Conservation (phyloP, 2,797 vertebrate species). For the Echiichthys vipera region DNA sequence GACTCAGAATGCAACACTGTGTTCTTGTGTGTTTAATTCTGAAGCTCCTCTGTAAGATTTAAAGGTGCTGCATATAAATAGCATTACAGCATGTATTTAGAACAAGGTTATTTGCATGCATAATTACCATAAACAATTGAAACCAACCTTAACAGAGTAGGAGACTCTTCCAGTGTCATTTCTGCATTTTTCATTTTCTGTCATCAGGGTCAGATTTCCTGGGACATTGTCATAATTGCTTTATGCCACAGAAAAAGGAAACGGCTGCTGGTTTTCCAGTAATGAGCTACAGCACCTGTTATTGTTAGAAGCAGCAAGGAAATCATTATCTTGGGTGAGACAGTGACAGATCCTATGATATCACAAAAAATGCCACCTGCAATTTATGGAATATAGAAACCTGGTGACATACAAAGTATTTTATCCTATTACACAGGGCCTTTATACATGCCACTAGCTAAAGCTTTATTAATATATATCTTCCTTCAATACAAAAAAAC, state of each 20-base stretch:
- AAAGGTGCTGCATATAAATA: not conserved
- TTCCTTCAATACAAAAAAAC: no score
- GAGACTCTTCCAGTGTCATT: not conserved
- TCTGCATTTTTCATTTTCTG: slow-evolving; percentile 3
- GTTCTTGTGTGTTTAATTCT: no score
- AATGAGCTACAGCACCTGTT: not conserved
- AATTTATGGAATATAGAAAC: not conserved
- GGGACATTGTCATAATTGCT: slow-evolving; percentile 1
- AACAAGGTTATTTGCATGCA: not conserved
- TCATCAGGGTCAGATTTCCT: not conserved
- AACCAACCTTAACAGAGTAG: not conserved
- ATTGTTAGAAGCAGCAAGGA: not conserved
- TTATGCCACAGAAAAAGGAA: not conserved
- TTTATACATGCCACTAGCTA: not conserved
- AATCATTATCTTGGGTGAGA: not conserved
- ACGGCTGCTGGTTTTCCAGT: not conserved
- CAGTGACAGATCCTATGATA: not conserved
- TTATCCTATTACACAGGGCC: not conserved
- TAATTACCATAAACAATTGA: slow-evolving; percentile 11
- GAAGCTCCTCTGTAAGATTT: not conserved
- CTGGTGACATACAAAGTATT: not conserved
- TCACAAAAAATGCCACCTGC: not conserved
- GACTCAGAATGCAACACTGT: not conserved
- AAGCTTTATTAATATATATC: no score
- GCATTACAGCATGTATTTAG: slow-evolving; percentile 5